phyloP scores from a whole-genome alignment of 2,797 vertebrate genomes.

The Dermochelys coriacea region DNA sequence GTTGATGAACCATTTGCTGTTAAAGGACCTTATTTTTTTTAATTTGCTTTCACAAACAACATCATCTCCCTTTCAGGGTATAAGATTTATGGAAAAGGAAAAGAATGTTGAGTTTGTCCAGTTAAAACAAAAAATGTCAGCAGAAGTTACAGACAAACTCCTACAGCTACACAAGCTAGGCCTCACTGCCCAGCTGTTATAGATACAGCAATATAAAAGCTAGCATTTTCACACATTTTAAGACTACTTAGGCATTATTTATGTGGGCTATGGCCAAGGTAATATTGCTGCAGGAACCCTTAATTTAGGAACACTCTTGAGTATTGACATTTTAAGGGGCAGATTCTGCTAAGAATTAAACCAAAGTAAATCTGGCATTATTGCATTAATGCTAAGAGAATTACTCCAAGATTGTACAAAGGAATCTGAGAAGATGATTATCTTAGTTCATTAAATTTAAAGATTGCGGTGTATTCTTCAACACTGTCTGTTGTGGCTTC shows the following conservation, averaged over 20 bases:
- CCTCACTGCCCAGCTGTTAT: background rate
- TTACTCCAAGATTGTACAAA: background rate
- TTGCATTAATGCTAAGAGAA: background rate
- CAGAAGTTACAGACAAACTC: fast-evolving
- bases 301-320: background rate
- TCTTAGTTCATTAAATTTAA: background rate
- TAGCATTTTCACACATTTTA: fast-evolving
- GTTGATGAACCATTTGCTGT: background rate
- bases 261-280: background rate
- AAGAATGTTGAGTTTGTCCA: background rate
- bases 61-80: background rate
- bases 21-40: background rate
- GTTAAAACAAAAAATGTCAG: background rate
- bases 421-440: background rate
- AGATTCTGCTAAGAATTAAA: background rate
- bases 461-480: background rate
- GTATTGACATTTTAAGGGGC: background rate
- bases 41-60: background rate
- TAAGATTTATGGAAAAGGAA: background rate
- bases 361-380: background rate
- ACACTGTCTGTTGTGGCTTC: background rate
- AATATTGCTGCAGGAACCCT: background rate
- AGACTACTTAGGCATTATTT: background rate
- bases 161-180: background rate
- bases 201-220: background rate